Percentiles rank a stretch among this genome's conserved stretches.
Conservation (phyloP, 2,113 vertebrate genomes). For the Etheostoma spectabile region DNA sequence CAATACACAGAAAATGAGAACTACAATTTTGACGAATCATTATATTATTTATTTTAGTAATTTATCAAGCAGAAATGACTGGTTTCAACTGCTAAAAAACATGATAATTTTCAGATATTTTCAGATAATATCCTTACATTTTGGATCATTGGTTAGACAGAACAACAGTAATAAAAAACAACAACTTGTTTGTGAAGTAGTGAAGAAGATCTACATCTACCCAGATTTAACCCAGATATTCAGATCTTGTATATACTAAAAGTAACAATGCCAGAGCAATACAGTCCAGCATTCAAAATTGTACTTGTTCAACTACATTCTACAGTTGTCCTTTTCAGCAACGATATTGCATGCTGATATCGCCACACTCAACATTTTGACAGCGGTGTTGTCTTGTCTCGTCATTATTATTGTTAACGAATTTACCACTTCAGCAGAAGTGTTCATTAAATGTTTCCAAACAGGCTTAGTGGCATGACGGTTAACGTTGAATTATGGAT, state of each 20-base stretch:
- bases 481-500: no score
- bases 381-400: no score
- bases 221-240: background rate
- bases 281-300: background rate
- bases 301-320: no score
- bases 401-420: no score
- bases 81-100: background rate
- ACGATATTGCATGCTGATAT: no score
- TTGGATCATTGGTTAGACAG: background rate
- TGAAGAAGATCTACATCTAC: background rate
- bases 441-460: no score
- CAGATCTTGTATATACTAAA: background rate
- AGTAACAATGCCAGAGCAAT: background rate
- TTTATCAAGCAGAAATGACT: background rate
- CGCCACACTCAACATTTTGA: no score
- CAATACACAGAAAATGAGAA: background rate
- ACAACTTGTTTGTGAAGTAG: background rate
- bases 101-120: background rate
- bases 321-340: no score
- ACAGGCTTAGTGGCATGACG: no score
- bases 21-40: background rate
- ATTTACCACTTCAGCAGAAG: no score
- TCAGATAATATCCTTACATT: background rate
- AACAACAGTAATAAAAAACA: background rate
- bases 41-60: background rate